Base-by-base conservation (phyloP, 2,888 invertebrate genomes). In the Periphyllus acericola region DNA sequence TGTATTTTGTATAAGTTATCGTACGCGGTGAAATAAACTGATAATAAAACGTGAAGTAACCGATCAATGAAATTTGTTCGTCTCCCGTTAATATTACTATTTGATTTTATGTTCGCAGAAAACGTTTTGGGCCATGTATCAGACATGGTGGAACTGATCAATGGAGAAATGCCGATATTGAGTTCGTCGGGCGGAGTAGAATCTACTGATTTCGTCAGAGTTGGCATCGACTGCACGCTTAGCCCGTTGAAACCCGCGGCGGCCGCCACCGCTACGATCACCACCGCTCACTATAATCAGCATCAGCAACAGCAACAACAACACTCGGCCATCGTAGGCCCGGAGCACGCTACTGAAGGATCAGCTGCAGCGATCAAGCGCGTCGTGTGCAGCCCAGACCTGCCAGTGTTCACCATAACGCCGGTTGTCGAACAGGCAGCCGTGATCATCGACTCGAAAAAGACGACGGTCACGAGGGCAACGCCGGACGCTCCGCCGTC, bases 331-430 rank as follows among this genome's bases (percentile, higher is more conserved):
- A 40, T 46, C n/a, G 72, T 34, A 0, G 55, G 55, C 21, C 34
- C 34, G 29, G 79, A 29, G 0, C 29, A 85, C 40, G 83, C 17
- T 9, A 72, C 91, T 3, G 89, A 90, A 68, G 89, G 90, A 46
- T 91, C 93, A 8, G 55, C 74, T 90, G 91, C 90, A 90, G 91
- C 89, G 90, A 92, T 93, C 76, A 93, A 93, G 90, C 93, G 93
- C 89, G 92, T 94, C 34, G 94, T 94, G 40, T 94, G 94, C 91
- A 93, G 93, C 90, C 94, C 94, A 11, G 94, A 94, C 90, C 91
- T 94, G 88, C 93, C 93, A 14, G 92, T 93, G 4, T 92, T 91
- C 87, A 90, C 90, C 72, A 90, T 90, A 21, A 90, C 90, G 11
- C 90, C 90, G 11, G 89, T 90, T 11, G 89, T 89, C 21, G 89